Percentiles rank a stretch among this genome's conserved stretches.
phyloP scores from a whole-genome alignment of 2,113 vertebrate genomes.

The Pardalotus punctatus region DNA sequence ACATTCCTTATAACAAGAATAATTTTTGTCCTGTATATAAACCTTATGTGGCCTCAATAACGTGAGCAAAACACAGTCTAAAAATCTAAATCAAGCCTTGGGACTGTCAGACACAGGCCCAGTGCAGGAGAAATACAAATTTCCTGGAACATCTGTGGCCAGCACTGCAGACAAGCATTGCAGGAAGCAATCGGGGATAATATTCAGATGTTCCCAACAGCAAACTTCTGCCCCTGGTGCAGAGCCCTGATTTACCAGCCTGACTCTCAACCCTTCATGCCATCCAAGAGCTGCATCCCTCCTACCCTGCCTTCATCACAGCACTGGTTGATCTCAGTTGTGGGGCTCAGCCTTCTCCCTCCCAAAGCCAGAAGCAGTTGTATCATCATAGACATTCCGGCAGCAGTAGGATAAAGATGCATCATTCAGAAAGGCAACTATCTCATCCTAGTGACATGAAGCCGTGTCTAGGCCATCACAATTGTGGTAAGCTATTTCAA shows the following conservation, averaged over 20 bases:
- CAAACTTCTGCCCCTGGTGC: not conserved
- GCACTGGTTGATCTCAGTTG: not conserved
- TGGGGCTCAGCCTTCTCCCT: not conserved
- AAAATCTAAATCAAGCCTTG: not conserved
- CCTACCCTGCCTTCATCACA: not conserved
- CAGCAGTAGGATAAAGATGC: not conserved
- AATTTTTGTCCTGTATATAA: not conserved
- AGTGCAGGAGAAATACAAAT: not conserved
- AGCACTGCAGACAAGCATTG: not conserved
- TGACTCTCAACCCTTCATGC: accelerated
- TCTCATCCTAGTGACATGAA: not conserved
- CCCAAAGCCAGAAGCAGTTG: not conserved
- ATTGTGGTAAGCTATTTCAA: not conserved
- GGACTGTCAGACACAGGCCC: not conserved
- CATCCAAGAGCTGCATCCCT: not conserved
- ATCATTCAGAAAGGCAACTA: not conserved
- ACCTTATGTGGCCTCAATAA: not conserved
- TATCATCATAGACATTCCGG: not conserved
- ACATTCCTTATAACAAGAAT: not conserved
- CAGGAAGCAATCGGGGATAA: not conserved
- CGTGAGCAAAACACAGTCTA: not conserved
- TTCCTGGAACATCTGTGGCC: not conserved
- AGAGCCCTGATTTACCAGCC: not conserved
- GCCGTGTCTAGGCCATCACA: not conserved
- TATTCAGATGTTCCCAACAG: not conserved